Conservation (phyloP, 2,888 invertebrate genomes). For the Masnerella sp. region DNA sequence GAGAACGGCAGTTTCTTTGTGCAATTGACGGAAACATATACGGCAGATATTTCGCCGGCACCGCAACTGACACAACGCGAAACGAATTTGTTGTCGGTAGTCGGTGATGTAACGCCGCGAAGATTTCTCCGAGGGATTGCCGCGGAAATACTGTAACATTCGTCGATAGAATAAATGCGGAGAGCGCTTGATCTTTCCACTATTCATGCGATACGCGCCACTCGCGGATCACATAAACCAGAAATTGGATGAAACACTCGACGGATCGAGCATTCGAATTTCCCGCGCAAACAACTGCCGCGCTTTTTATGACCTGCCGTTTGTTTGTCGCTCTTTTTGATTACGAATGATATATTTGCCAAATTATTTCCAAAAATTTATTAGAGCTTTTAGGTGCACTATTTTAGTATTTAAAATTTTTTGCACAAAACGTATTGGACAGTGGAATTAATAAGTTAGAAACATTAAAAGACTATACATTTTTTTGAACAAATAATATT, state of each 20-base stretch:
- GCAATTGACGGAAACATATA: constrained; percentile 65
- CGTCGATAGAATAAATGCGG: constrained; percentile 63
- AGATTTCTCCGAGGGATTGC: constrained; percentile 77
- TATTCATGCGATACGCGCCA: constrained; percentile 54
- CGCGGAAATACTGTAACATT: constrained; percentile 61
- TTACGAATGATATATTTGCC: constrained; percentile 8
- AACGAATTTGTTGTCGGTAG: constrained; percentile 70
- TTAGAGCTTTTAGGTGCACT: too few relatives aligned
- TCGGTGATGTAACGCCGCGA: constrained; percentile 73
- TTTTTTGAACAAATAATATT: too few relatives aligned
- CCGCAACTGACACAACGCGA: constrained; percentile 61
- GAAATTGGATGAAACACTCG: constrained; percentile 59
- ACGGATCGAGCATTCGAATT: constrained; percentile 38
- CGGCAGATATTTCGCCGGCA: constrained; percentile 66
- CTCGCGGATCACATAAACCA: constrained; percentile 62
- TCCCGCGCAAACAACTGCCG: constrained; percentile 24
- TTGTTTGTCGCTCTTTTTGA: constrained; percentile 15
- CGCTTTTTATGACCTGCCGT: constrained; percentile 12
- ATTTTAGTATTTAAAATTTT: too few relatives aligned
- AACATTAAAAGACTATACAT: too few relatives aligned
- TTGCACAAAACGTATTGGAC: too few relatives aligned
- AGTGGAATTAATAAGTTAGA: too few relatives aligned
- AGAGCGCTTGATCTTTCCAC: constrained; percentile 57
- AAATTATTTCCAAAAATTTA: too few relatives aligned
- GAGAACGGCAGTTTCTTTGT: constrained; percentile 52